phyloP scores from a whole-genome alignment of 2,113 vertebrate genomes.

The Maccullochella peelii region DNA sequence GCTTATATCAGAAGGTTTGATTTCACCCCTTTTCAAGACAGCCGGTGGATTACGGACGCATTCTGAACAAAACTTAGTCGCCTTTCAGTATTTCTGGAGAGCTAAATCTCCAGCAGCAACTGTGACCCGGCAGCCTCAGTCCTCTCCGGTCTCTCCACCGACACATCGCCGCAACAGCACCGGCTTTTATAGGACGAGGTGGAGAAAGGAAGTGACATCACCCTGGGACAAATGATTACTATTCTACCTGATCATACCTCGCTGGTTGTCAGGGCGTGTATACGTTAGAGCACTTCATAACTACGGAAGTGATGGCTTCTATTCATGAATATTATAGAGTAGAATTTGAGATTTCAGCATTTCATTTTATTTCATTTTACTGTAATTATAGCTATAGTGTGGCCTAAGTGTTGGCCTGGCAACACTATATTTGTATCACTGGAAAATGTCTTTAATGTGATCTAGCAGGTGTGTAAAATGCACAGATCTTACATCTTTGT shows the following conservation, averaged over 20 bases:
- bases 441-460: not conserved
- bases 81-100: slow-evolving; percentile 71
- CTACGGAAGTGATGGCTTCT: not conserved
- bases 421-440: too few relatives aligned
- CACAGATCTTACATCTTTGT: not conserved
- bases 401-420: not conserved
- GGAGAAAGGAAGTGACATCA: slow-evolving; percentile 82
- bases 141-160: slow-evolving; percentile 51
- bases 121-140: slow-evolving; percentile 36
- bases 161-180: slow-evolving; percentile 54
- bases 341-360: not conserved
- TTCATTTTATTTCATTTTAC: not conserved
- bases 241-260: slow-evolving; percentile 30
- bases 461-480: not conserved
- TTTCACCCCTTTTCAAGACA: slow-evolving; percentile 1
- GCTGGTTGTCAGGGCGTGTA: slow-evolving; percentile 47
- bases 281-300: not conserved
- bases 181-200: slow-evolving; percentile 66
- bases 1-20: slow-evolving; percentile 48
- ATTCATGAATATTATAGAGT: not conserved
- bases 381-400: not conserved
- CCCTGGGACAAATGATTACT: not conserved
- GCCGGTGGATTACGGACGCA: slow-evolving; percentile 59
- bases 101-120: slow-evolving; percentile 57
- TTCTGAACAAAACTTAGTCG: slow-evolving; percentile 64